Base-by-base conservation (phyloP, 2,888 invertebrate species). In the Neoitamus cyanurus region DNA sequence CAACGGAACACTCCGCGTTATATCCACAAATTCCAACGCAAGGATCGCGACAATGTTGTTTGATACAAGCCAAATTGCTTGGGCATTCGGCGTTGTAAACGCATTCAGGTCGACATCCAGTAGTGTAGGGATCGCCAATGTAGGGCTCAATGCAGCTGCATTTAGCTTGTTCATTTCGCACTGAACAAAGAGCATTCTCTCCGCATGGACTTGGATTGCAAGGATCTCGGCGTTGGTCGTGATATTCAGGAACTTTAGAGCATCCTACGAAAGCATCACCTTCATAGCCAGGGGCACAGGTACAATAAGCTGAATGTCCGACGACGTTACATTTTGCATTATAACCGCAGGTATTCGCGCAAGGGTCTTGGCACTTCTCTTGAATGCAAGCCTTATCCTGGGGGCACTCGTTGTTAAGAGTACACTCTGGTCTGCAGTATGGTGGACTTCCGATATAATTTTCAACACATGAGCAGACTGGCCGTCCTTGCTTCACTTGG, bases 71-170 rank as follows among this genome's bases (percentile, higher is more conserved):
- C 86, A 96, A 91, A 88, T 95, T 93, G 87, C 94, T 94, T 5
- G 95, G 93, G 89, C 97, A 97, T 88, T 97, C 97, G 0, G 96
- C 94, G 90, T 95, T 96, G 87, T 94, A 94, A 11, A 95, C 94
- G 90, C 97, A 97, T 91, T 97, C 97, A 2, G 97, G 97, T 86
- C 95, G 93, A 88, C 97, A 97, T 37, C 97, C 97, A 20, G 95
- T 95, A 15, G 94, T 93, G 89, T 96, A 97, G 3, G 97, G 97
- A 92, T 97, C 96, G 7, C 97, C 97, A 86, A 96, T 94, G 88
- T 97, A 96, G 3, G 97, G 97, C 85, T 97, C 96, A 88, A 97
- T 96, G 89, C 97, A 97, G n/a, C 93, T 93, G 90, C 97, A 97
- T 87, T 94, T 94, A 0, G 95, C 94, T 34, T 92, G 92, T 20